phyloP scores from a whole-genome alignment of 2,113 vertebrate genomes.

The Pithys albifrons region DNA sequence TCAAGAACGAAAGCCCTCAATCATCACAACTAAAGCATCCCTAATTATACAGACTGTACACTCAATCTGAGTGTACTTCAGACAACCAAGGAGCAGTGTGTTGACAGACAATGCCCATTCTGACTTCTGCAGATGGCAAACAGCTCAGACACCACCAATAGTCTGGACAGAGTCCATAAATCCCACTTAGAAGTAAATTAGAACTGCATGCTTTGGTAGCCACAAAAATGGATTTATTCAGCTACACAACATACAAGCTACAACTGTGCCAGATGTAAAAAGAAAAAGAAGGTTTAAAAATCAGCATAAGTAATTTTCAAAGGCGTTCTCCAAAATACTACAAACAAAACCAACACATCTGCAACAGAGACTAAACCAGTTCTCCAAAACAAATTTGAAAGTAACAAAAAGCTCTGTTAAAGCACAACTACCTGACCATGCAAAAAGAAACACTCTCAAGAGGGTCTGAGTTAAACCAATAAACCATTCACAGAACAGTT shows the following conservation, averaged over 20 bases:
- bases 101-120: constrained; percentile 11
- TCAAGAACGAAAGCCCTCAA: background rate
- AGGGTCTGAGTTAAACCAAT: background rate
- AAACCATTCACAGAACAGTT: background rate
- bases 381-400: background rate
- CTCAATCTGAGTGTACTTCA: background rate
- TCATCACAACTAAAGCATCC: background rate
- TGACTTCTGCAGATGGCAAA: constrained; percentile 1
- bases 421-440: background rate
- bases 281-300: background rate
- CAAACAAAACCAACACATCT: accelerated
- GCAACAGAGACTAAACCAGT: accelerated
- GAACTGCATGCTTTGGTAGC: background rate
- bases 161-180: background rate
- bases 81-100: background rate
- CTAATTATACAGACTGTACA: background rate
- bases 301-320: background rate
- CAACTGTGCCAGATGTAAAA: background rate
- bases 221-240: background rate
- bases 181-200: background rate
- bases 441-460: background rate
- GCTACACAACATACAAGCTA: accelerated
- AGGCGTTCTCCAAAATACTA: background rate
- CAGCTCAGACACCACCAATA: background rate
- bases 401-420: background rate